Conservation (phyloP, 2,797 vertebrate genomes). For the Apogon hyalosoma region DNA sequence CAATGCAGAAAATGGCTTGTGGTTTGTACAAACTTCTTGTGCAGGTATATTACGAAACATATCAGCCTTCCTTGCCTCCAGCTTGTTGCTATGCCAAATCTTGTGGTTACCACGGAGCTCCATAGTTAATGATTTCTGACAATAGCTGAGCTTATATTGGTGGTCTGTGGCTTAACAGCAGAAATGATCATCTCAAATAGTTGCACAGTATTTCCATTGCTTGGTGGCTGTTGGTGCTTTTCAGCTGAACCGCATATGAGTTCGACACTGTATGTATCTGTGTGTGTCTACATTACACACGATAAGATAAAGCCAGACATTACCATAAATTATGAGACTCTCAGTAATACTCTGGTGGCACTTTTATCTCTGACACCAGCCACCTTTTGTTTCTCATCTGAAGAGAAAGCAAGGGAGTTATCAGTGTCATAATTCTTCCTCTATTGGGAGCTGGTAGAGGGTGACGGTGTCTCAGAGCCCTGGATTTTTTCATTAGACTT, state of each 20-base stretch:
- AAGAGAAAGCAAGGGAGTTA: slow-evolving; percentile 53
- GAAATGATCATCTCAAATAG: not conserved
- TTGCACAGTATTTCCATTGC: slow-evolving; percentile 2
- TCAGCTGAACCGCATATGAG: not conserved
- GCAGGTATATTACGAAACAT: not conserved
- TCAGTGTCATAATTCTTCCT: slow-evolving; percentile 60
- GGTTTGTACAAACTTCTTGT: not conserved
- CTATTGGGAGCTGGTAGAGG: slow-evolving; percentile 56
- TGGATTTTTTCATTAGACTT: slow-evolving; percentile 63
- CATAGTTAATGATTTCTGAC: not conserved
- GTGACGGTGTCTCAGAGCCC: slow-evolving; percentile 55
- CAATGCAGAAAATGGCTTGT: too few species aligned
- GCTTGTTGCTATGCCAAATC: slow-evolving; percentile 20
- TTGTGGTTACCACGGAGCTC: slow-evolving; percentile 12
- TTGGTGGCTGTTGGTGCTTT: not conserved
- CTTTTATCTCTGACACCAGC: slow-evolving; percentile 68
- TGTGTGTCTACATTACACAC: slow-evolving; percentile 18
- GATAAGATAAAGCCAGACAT: slow-evolving; percentile 47
- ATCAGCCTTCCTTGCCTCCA: slow-evolving; percentile 1
- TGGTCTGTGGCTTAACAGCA: slow-evolving; percentile 2
- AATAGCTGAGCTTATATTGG: slow-evolving; percentile 6
- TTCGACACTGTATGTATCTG: slow-evolving; percentile 12
- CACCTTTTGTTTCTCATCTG: slow-evolving; percentile 65
- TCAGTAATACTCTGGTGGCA: slow-evolving; percentile 25
- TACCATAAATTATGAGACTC: slow-evolving; percentile 42